Percentiles rank a stretch among this genome's conserved stretches.
Evolutionary conservation across 2,113 vertebrate genomes (phyloP).

Genomic region (Prochilodus magdalenae): DNA sequence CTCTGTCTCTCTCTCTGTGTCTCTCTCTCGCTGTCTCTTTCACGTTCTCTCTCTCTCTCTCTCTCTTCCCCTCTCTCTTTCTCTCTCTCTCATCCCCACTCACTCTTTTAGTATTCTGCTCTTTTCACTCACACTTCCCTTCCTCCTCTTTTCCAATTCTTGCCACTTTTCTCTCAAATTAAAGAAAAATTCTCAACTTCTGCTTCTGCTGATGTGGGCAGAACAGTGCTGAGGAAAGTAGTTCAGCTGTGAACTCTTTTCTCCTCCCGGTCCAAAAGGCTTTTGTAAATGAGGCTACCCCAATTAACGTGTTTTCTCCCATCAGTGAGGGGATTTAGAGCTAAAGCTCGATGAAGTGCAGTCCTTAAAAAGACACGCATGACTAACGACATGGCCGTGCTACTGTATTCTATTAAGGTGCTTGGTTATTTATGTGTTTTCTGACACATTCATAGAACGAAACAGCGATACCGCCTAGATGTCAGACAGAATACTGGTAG

Average conservation of each 20-base stretch:
- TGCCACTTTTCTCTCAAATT: not conserved
- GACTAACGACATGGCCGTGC: not conserved
- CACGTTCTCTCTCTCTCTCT: no score
- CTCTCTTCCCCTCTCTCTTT: no score
- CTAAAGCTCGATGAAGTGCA: not conserved
- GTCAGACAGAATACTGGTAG: slow-evolving; percentile 40
- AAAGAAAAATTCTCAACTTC: slow-evolving; percentile 22
- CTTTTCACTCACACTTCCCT: not conserved
- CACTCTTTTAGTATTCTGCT: not conserved
- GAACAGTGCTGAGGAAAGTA: slow-evolving; percentile 34
- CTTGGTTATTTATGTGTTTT: slow-evolving; percentile 29
- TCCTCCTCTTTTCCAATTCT: not conserved
- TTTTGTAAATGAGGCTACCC: slow-evolving; percentile 21
- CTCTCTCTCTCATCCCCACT: not conserved
- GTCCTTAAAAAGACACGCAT: slow-evolving; percentile 12
- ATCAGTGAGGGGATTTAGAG: slow-evolving; percentile 7
- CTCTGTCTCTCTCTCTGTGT: no score
- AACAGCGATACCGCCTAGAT: slow-evolving; percentile 7
- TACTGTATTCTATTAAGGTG: slow-evolving; percentile 33
- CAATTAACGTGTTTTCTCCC: not conserved
- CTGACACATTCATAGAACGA: slow-evolving; percentile 28
- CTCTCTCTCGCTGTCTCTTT: no score
- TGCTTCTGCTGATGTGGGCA: slow-evolving; percentile 41
- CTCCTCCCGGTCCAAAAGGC: not conserved
- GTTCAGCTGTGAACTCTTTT: slow-evolving; percentile 30